Conservation (phyloP, 2,888 invertebrate species). For the Epistrophe eligans region DNA sequence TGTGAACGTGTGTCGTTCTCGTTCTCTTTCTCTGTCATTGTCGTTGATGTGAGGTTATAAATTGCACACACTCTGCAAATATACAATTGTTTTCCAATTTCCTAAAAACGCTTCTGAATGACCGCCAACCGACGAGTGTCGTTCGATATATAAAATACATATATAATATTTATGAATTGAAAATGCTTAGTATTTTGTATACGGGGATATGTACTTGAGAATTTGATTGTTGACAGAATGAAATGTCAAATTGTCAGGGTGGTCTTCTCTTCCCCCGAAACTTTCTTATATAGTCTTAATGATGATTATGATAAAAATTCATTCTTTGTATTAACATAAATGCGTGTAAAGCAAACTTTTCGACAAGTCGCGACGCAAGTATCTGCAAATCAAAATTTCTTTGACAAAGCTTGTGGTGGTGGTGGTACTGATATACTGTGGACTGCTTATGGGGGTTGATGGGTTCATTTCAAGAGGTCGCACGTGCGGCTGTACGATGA, state of each 20-base stretch:
- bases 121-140: slow-evolving; percentile 40
- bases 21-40: neutral
- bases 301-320: slow-evolving; percentile 38
- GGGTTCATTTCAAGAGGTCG: slow-evolving; percentile 60
- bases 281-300: neutral
- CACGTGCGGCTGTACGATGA: slow-evolving; percentile 56
- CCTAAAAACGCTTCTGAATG: slow-evolving; percentile 50
- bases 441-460: neutral
- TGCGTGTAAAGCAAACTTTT: slow-evolving; percentile 41
- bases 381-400: slow-evolving; percentile 60
- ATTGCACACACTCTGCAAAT: slow-evolving; percentile 62
- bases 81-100: slow-evolving; percentile 57
- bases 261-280: neutral
- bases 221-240: slow-evolving; percentile 33
- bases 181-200: slow-evolving; percentile 36
- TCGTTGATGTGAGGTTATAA: slow-evolving; percentile 13
- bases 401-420: slow-evolving; percentile 34
- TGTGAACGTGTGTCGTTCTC: slow-evolving; percentile 46
- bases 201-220: slow-evolving; percentile 43
- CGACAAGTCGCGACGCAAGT: slow-evolving; percentile 9
- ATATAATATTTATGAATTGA: slow-evolving; percentile 52
- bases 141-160: neutral
- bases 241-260: slow-evolving; percentile 60
- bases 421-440: neutral
- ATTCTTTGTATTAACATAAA: slow-evolving; percentile 62